Evolutionary conservation across 2,888 invertebrate species (phyloP).

Genomic region (Polydrusus pterygomalis): DNA sequence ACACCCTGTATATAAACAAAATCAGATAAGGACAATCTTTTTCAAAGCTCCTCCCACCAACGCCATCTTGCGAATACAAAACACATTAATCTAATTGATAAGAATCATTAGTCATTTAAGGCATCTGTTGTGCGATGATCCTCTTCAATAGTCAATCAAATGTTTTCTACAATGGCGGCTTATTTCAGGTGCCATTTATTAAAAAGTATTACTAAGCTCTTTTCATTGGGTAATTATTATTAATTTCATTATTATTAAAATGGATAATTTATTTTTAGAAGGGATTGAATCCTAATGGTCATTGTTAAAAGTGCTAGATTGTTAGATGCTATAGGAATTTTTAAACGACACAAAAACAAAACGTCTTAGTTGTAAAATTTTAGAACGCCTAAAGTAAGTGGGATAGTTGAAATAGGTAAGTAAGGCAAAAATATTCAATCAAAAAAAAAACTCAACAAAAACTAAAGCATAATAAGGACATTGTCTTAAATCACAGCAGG

Average conservation of each 20-base stretch:
- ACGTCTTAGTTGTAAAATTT: no score
- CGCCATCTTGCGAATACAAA: conserved; percentile 67
- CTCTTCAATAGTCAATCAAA: conserved; percentile 57
- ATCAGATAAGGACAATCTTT: conserved; percentile 24
- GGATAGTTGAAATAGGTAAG: no score
- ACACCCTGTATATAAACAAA: no score
- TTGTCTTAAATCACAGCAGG: no score
- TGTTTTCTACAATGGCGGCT: conserved; percentile 42
- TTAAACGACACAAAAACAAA: no score
- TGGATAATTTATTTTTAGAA: conserved; percentile 15
- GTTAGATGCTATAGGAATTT: background rate
- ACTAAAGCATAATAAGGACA: no score
- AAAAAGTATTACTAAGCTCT: conserved; percentile 58
- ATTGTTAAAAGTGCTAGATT: background rate
- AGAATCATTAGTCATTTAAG: conserved; percentile 69
- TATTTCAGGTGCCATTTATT: conserved; percentile 52
- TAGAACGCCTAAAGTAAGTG: no score
- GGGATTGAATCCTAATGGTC: background rate
- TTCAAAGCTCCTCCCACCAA: conserved; percentile 58
- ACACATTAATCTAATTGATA: conserved; percentile 69
- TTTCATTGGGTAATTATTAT: conserved; percentile 53
- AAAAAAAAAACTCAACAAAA: no score
- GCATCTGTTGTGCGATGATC: conserved; percentile 67
- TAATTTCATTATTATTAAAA: conserved; percentile 20
- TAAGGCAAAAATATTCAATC: no score